phyloP scores from a whole-genome alignment of 2,888 invertebrate genomes.

The Cepaea hortensis region DNA sequence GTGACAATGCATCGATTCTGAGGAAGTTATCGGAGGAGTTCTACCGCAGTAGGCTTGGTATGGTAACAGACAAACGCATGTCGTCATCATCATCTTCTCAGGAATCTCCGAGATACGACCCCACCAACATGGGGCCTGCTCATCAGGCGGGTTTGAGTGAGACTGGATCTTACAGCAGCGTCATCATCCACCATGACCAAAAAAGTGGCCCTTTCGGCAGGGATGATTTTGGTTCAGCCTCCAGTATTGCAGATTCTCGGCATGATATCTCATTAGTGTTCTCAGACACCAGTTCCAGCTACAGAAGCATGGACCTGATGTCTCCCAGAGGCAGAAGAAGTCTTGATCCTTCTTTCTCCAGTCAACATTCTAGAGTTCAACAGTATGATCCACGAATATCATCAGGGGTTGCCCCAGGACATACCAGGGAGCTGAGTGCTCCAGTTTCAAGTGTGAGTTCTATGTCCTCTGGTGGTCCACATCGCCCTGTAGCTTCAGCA shows the following conservation, averaged over 20 bases:
- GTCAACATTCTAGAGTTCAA: constrained; percentile 28
- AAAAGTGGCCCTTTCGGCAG: constrained; percentile 62
- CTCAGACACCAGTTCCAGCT: constrained; percentile 39
- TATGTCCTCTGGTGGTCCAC: not conserved
- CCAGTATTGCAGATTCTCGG: constrained; percentile 57
- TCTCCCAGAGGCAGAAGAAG: constrained; percentile 58
- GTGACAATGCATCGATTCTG: constrained; percentile 65
- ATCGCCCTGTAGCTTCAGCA: not conserved
- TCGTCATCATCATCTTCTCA: constrained; percentile 55
- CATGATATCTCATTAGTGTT: constrained; percentile 54
- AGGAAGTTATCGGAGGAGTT: constrained; percentile 71
- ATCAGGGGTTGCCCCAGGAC: constrained; percentile 28
- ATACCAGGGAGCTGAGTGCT: constrained; percentile 45
- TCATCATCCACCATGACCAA: constrained; percentile 67
- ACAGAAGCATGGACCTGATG: constrained; percentile 36
- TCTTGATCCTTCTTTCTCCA: constrained; percentile 57
- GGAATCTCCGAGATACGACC: constrained; percentile 47
- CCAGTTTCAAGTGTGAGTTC: constrained; percentile 8
- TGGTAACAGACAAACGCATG: constrained; percentile 50
- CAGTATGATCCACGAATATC: constrained; percentile 35
- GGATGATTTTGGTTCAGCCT: constrained; percentile 63
- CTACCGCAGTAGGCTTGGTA: constrained; percentile 57
- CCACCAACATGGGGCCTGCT: not conserved
- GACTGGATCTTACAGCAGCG: constrained; percentile 69
- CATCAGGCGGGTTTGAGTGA: constrained; percentile 63